Conservation (phyloP, 1,140 invertebrate genomes). For the Conus ventricosus region DNA sequence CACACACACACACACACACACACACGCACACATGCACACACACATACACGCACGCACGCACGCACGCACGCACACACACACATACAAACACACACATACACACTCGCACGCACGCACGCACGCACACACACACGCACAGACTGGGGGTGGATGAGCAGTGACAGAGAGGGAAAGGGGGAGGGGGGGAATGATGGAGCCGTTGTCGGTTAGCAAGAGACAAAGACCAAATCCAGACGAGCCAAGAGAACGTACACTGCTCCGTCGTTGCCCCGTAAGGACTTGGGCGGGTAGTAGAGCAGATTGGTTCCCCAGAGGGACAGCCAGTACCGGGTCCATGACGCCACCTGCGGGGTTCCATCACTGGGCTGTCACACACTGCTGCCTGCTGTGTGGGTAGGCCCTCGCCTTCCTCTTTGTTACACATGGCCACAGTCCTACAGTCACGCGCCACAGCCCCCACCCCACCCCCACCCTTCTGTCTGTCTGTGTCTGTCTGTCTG, state of each 20-base stretch:
- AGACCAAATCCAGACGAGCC: neutral
- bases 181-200: no score
- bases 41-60: no score
- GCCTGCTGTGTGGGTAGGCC: no score
- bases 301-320: slow-evolving; percentile 89
- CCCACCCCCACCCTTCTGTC: no score
- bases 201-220: no score
- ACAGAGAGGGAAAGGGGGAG: no score
- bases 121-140: neutral
- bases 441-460: no score
- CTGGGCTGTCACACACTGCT: no score
- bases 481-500: no score
- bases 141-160: no score
- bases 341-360: slow-evolving; percentile 66
- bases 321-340: slow-evolving; percentile 95
- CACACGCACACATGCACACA: neutral
- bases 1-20: neutral
- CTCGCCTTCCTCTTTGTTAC: no score
- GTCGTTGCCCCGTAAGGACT: slow-evolving; percentile 75
- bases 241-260: slow-evolving; percentile 67
- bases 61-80: neutral
- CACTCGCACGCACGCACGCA: neutral
- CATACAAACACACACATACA: neutral
- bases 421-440: no score
- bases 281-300: slow-evolving; percentile 89